These are phyloP conservation scores for Aphrophora alni DNA, from an alignment of 2,888 invertebrate genomes.

Conservation along the genomic window DNA sequence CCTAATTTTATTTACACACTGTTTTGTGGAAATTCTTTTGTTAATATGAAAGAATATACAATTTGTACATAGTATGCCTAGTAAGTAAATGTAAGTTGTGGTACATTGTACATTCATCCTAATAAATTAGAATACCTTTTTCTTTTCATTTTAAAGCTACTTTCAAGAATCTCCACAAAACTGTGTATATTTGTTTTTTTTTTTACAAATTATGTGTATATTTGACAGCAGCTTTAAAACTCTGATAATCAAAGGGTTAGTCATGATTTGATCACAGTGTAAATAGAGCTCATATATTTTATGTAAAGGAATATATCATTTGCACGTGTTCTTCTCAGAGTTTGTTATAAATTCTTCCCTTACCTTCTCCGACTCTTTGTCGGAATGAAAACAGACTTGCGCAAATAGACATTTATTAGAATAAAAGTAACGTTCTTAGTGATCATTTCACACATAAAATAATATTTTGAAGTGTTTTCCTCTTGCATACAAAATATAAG, in stretches of 20 bases:
- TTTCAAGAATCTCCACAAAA: background rate
- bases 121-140: background rate
- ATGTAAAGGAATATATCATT: background rate
- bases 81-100: background rate
- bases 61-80: background rate
- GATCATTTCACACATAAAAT: no score
- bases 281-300: no score
- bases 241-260: background rate
- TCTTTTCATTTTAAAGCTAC: background rate
- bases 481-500: no score
- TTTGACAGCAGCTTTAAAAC: background rate
- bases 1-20: background rate
- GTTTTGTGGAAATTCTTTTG: background rate
- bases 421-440: no score
- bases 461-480: no score
- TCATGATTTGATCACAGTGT: background rate
- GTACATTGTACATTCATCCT: background rate
- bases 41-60: background rate
- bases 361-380: no score
- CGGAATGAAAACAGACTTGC: no score
- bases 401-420: no score
- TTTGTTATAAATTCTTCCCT: background rate
- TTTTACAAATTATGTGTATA: background rate
- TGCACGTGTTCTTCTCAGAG: background rate
- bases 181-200: background rate